Conservation (phyloP, 2,113 vertebrate genomes). For the Bucco capensis region DNA sequence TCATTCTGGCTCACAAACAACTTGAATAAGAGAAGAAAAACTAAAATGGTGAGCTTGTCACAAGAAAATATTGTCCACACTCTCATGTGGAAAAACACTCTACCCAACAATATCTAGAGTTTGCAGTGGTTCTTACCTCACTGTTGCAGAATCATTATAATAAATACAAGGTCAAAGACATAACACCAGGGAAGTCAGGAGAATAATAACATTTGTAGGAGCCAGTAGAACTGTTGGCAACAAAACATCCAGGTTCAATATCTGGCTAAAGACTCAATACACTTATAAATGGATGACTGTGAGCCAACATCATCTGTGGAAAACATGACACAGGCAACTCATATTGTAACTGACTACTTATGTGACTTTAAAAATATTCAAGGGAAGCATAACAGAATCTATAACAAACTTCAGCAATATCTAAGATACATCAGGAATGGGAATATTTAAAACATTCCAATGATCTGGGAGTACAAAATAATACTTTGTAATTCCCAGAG, state of each 20-base stretch:
- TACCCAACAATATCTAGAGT: not conserved
- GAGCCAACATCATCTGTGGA: not conserved
- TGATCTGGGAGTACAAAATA: not conserved
- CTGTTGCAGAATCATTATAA: not conserved
- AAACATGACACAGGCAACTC: not conserved
- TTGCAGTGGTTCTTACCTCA: not conserved
- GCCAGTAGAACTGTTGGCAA: not conserved
- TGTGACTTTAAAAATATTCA: not conserved
- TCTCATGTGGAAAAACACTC: not conserved
- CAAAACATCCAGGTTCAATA: not conserved
- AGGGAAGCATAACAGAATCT: not conserved
- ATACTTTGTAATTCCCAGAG: too few relatives aligned
- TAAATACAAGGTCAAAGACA: constrained; percentile 20
- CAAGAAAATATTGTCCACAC: not conserved
- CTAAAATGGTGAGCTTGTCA: not conserved
- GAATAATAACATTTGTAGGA: not conserved
- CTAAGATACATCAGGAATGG: not conserved
- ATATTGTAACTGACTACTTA: not conserved
- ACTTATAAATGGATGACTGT: not conserved
- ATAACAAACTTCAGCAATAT: not conserved
- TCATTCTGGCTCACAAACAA: not conserved
- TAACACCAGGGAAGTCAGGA: not conserved
- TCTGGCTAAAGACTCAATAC: not conserved
- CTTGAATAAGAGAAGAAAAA: not conserved
- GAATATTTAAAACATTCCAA: not conserved